Evolutionary conservation across 1,140 invertebrate genomes (phyloP), one percentile per base, ranked within the genome.

Genomic region (Odontomachus brunneus): DNA sequence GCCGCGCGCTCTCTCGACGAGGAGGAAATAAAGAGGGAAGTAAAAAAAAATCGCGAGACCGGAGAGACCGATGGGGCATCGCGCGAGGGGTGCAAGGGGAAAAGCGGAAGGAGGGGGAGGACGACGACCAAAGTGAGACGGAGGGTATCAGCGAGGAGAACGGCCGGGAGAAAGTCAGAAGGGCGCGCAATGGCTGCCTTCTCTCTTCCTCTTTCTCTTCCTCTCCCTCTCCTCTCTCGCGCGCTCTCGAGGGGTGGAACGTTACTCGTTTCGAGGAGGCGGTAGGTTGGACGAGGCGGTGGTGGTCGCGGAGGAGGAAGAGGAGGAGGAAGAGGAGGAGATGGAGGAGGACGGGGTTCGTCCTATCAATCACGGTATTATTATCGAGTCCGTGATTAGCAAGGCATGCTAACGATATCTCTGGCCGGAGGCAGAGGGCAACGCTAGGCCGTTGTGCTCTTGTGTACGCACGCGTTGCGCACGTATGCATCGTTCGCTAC

Each of bases 361-460:
- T 93, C 91, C 93, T 94, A 94, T 94, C 93, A 94, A 94, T 94
- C 93, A 94, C 92, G 92, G 91, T 94, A 94, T 93, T 94, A 94
- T 94, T 93, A 94, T 94, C 93, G 92, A 93, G 92, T 91, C 90
- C 91, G 92, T 94, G 93, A 94, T 93, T 94, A 94, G 93, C 92
- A 94, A 94, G 93, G 93, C 93, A 94, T 91, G 93, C 92, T 93
- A 94, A 94, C 93, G 93, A 94, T 94, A 94, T 93, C 92, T 93
- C 92, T 92, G 90, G 91, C 90, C 90, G 88, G 89, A 91, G 92
- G 91, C 92, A 90, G 88, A 91, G 89, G 88, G 89, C 89, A 88
- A 88, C 84, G 86, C 88, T 88, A 84, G 78, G 78, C 85, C 83
- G 82, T 80, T 87, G 83, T 85, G 88, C 85, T 84, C 86, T 83